Evolutionary conservation across 2,797 vertebrate species (phyloP), one percentile per base, ranked within the genome.

Genomic region (Esox masquinongy): DNA sequence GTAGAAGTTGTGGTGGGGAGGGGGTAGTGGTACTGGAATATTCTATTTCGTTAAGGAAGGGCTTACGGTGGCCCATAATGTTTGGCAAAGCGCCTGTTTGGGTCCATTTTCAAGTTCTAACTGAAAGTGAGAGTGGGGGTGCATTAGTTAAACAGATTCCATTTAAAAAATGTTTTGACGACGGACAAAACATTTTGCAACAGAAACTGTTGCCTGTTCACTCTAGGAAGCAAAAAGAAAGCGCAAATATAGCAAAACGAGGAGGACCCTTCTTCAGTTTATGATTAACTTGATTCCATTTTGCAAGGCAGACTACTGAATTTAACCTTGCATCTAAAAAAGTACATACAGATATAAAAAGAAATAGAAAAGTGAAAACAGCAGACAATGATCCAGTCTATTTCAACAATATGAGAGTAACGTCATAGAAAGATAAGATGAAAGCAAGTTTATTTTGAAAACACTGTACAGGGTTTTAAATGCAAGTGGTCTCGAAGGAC

Each of bases 401-500:
- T 51, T 68, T 79, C 75, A 70, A 80, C 82, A 84, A 75, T 71
- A 81, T 75, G 70, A 83, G 70, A 77, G 75, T 31, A 84, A 80
- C 49, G 72, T 70, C 51, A 51, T 69, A 31, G 68, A 72, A 83
- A 67, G 73, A 12, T 73, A 81, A 81, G 79, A 86, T 51, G 80
- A 83, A 83, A 83, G 77, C 67, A 69, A 82, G 80, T 92, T 91
- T 93, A 93, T 93, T 94, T 87, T 81, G 66, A 88, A 90, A 86
- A 77, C 75, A 88, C 77, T 82, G 71, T 79, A 82, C 74, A 78
- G 67, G 74, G 70, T 73, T 29, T 17, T 34, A 11, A 7, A n/a
- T 16, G 19, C 17, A 36, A 39, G 34, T 4, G 12, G 34, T 24
- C 4, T 84, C 69, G 53, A 81, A 16, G 74, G 66, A 34, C 43